Percentiles rank a stretch among this genome's conserved stretches.
phyloP scores from a whole-genome alignment of 2,888 invertebrate genomes.

The Netelia melanura region DNA sequence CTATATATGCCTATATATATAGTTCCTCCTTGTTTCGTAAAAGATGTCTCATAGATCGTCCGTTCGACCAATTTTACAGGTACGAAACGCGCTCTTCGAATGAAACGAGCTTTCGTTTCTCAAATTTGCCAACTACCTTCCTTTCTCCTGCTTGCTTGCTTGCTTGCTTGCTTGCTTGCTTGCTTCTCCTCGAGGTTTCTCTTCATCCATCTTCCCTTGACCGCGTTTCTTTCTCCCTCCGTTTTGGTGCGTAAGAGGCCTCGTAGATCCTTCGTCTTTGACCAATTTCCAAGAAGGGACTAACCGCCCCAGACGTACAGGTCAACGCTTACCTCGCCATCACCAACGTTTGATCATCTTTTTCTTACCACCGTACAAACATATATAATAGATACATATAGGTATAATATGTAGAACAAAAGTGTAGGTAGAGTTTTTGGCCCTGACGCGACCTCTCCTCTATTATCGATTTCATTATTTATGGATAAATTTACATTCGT shows the following conservation, averaged over 20 bases:
- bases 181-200: constrained; percentile 3
- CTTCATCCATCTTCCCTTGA: constrained; percentile 54
- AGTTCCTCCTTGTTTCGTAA: constrained; percentile 19
- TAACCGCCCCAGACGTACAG: constrained; percentile 65
- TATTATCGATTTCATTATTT: too few species aligned
- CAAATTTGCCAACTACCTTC: constrained; percentile 25
- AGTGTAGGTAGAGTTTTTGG: background rate
- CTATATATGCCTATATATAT: background rate
- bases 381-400: background rate
- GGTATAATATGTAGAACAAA: background rate
- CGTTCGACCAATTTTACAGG: constrained; percentile 34
- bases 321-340: constrained; percentile 55
- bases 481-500: too few species aligned
- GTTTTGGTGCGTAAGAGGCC: constrained; percentile 42
- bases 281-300: constrained; percentile 78
- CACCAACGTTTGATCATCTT: too few species aligned
- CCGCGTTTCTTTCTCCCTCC: constrained; percentile 42
- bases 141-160: background rate
- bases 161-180: background rate
- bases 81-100: constrained; percentile 27
- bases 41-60: constrained; percentile 13
- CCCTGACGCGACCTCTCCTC: too few species aligned
- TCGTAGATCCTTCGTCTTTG: constrained; percentile 67
- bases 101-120: constrained; percentile 29
- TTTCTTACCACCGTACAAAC: background rate